Conservation (phyloP, 1,140 invertebrate species). For the Geopemphigus sp. region DNA sequence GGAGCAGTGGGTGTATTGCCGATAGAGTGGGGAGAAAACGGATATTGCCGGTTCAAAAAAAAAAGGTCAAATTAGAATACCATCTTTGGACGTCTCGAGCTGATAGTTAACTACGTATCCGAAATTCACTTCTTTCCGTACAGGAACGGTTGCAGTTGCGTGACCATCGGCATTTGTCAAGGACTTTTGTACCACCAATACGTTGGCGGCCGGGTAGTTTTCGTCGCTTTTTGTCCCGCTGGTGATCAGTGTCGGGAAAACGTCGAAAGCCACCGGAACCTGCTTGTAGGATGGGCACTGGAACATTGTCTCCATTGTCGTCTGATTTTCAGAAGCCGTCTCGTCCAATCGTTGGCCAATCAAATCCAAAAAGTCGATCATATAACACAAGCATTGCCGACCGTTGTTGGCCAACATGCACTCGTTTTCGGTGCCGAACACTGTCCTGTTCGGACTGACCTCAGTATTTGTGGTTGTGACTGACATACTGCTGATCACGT, state of each 20-base stretch:
- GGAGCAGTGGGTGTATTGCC: too few relatives aligned
- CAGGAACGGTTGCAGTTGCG: too few relatives aligned
- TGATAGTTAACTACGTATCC: neutral
- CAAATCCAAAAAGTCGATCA: neutral
- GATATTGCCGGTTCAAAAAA: too few relatives aligned
- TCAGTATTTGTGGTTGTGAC: too few relatives aligned
- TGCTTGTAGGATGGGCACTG: neutral
- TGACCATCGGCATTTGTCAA: too few relatives aligned
- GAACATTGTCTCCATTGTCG: neutral
- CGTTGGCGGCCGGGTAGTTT: neutral
- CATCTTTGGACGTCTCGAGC: neutral
- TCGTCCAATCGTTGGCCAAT: neutral
- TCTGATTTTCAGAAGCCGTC: neutral
- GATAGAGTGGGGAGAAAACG: too few relatives aligned
- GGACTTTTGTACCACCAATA: too few relatives aligned
- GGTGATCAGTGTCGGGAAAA: neutral
- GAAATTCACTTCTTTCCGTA: neutral
- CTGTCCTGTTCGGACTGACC: too few relatives aligned
- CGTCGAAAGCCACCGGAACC: neutral
- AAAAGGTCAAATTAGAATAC: neutral
- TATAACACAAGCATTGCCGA: neutral
- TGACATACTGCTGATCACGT: too few relatives aligned
- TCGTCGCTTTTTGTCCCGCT: neutral
- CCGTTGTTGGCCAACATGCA: neutral
- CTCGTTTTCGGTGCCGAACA: neutral